Evolutionary conservation across 2,797 vertebrate genomes (phyloP), one percentile per base, ranked within the genome.

Genomic region (Delichon dasypus): DNA sequence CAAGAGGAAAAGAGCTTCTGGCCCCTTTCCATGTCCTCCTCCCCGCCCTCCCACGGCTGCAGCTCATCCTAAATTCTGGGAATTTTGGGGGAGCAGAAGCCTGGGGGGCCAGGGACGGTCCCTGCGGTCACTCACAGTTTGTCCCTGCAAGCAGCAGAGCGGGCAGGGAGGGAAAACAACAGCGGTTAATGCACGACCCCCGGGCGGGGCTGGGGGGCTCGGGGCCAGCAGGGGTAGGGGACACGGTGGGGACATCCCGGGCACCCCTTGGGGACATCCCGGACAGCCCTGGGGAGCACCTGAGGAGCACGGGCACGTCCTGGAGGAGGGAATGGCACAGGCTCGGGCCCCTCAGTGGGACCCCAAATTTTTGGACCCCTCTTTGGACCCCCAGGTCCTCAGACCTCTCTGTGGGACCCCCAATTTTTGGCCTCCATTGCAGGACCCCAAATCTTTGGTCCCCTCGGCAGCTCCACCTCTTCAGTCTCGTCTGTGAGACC

Each of bases 101-200:
- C 57, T 36, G 38, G 34, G 57, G 57, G 57, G 34, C 15, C 7
- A 36, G 55, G 55, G 48, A 42, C 57, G 55, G 55, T 58, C 55
- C 55, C 55, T 4, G 57, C 57, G 51, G 76, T 91, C 87, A 97
- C 97, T 98, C 97, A 97, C 97, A 97, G 97, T 97, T 96, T 96
- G 90, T 97, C 98, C 97, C 97, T 98, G 95, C 55, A 93, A 96
- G 97, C 95, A 71, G 96, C 85, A 89, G 94, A 96, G 94, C 48
- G 53, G 96, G 84, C 89, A 83, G 96, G 95, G 88, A 97, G 94
- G 94, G 96, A 96, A 58, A 58, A 58, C 57, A 36, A 58, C 34
- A 58, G 57, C 57, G 34, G 34, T 58, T 58, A 58, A 58, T 26
- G 57, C n/a, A 16, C 23, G 57, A 58, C 23, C 57, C 57, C 57